Percentiles rank a stretch among this genome's conserved stretches.
Conservation (phyloP, 2,113 vertebrate genomes). For the Neotragus pygmaeus region DNA sequence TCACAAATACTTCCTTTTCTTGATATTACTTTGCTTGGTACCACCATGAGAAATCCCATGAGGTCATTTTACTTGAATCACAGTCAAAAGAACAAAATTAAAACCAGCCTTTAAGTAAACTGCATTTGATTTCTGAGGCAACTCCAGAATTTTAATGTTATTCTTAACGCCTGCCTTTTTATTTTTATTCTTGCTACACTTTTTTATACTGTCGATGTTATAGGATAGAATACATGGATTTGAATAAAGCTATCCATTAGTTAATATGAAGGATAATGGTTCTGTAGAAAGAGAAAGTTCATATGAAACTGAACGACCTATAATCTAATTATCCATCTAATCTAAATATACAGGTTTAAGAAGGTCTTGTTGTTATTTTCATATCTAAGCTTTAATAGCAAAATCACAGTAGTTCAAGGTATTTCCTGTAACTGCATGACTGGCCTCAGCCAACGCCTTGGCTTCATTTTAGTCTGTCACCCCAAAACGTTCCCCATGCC, state of each 20-base stretch:
- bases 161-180: slow-evolving; percentile 53
- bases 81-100: slow-evolving; percentile 65
- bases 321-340: not conserved
- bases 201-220: slow-evolving; percentile 17
- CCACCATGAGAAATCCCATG: slow-evolving; percentile 37
- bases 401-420: slow-evolving; percentile 57
- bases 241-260: not conserved
- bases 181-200: slow-evolving; percentile 29
- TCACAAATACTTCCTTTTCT: not conserved
- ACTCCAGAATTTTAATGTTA: slow-evolving; percentile 59
- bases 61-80: slow-evolving; percentile 60
- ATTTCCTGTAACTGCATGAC: slow-evolving; percentile 65
- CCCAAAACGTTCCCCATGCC: not conserved
- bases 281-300: not conserved
- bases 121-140: slow-evolving; percentile 49
- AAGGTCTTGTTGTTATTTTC: not conserved
- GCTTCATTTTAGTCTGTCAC: slow-evolving; percentile 51
- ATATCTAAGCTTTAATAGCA: not conserved
- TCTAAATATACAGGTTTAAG: not conserved
- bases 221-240: slow-evolving; percentile 17
- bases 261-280: not conserved
- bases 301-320: not conserved
- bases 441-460: slow-evolving; percentile 18
- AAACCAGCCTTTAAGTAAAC: slow-evolving; percentile 52
- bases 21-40: slow-evolving; percentile 47